Evolutionary conservation across 2,797 vertebrate species (phyloP), one percentile per base, ranked within the genome.

Genomic region (Chelmon rostratus): DNA sequence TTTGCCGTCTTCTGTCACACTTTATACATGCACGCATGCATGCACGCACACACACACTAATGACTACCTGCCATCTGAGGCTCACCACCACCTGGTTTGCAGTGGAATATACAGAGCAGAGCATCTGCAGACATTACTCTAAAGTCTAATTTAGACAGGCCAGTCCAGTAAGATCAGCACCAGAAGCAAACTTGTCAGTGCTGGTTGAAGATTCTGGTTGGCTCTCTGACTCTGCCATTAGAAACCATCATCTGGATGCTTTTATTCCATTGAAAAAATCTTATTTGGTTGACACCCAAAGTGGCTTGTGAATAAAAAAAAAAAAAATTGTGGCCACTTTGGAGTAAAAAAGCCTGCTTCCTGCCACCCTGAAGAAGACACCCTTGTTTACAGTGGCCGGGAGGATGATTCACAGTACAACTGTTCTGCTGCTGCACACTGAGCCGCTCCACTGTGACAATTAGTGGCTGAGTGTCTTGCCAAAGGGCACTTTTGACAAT

Each of bases 401-500:
- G n/a, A 59, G 23, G 62, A 66, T 72, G 79, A 76, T 67, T 82
- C 71, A 82, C 52, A 71, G 70, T 12, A 9, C 40, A 13, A 46
- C n/a, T 54, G 35, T 3, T 54, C 44, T 31, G 50, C 68, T 72
- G 47, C 40, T 61, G 49, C 23, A 73, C 57, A 35, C 23, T 49
- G 65, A 44, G 42, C 58, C 21, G 73, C 69, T 68, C 53, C 76
- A 11, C 62, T 19, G 74, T 54, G 63, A 68, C 57, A 53, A 81
- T 78, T 78, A 74, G 82, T 18, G 68, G 68, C 47, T 2, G 33
- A 44, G 40, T 7, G 57, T 50, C 21, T 53, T 46, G 78, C 74
- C 78, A 78, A 70, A 67, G 76, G 80, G 80, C 73, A 73, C 70
- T 25, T 50, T 49, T 11, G 40, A 74, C 68, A 59, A 74, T 50